A percentile compares a stretch with the other conserved stretches of the same genome.
Evolutionary conservation across 2,888 invertebrate species (phyloP).

Genomic region (Monoplex corrugatus): DNA sequence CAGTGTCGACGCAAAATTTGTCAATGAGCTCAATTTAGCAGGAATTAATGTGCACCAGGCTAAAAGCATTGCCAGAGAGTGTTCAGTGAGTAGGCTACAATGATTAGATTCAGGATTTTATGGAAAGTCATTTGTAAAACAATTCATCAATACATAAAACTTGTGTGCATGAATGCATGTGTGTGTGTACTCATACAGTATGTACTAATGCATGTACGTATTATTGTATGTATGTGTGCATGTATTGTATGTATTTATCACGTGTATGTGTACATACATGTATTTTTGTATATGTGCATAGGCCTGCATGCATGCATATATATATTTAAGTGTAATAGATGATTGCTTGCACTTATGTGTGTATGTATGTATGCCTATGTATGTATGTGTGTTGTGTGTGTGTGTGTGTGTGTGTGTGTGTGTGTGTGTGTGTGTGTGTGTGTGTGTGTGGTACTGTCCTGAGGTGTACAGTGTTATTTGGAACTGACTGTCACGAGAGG

Average conservation of each 20-base stretch:
- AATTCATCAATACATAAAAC: no score
- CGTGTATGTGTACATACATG: conserved; percentile 22
- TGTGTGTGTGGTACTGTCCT: conserved; percentile 22
- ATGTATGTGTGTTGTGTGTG: background rate
- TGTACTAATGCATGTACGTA: no score
- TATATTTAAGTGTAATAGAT: background rate
- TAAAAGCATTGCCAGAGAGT: no score
- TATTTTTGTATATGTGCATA: background rate
- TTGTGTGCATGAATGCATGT: background rate
- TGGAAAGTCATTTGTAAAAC: no score
- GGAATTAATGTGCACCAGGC: no score
- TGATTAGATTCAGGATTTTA: no score
- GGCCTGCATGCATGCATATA: background rate
- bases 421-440: background rate
- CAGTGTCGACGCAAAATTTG: no score
- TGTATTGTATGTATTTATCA: background rate
- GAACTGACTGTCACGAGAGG: no score
- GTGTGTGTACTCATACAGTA: background rate
- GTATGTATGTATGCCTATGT: background rate
- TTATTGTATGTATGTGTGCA: background rate
- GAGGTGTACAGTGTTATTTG: no score
- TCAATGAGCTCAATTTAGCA: no score
- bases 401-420: background rate
- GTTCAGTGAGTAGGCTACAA: no score
- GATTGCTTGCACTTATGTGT: no score